Conservation (phyloP, 2,888 invertebrate genomes). For the Helobdella robusta region DNA sequence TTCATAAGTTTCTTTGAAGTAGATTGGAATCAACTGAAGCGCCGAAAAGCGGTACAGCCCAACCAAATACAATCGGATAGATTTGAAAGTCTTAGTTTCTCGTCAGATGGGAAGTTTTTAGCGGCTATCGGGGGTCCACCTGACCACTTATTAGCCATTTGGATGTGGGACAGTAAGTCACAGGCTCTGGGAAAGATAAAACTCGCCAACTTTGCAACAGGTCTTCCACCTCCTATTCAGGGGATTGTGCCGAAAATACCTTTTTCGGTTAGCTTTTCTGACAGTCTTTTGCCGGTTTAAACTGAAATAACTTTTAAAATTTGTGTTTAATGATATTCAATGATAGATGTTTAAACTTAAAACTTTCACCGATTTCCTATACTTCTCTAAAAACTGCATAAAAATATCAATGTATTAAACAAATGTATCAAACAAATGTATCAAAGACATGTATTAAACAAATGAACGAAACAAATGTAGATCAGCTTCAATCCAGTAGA, state of each 20-base stretch:
- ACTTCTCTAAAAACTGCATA: too few relatives aligned
- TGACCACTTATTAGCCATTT: conserved; percentile 13
- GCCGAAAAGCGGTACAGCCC: conserved; percentile 3
- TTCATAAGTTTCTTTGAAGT: conserved; percentile 23
- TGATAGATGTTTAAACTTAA: not conserved
- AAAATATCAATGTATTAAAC: too few relatives aligned
- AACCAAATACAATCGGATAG: conserved; percentile 11
- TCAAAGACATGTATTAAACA: too few relatives aligned
- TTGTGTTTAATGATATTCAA: not conserved
- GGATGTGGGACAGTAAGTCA: conserved; percentile 21
- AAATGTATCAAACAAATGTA: too few relatives aligned
- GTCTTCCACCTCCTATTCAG: not conserved
- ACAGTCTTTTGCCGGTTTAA: too few relatives aligned
- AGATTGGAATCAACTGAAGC: conserved; percentile 4
- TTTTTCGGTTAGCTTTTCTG: too few relatives aligned
- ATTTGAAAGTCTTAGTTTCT: conserved; percentile 17
- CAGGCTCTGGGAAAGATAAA: conserved; percentile 16
- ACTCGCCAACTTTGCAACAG: not conserved
- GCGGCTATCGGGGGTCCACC: conserved; percentile 15
- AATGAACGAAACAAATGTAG: too few relatives aligned
- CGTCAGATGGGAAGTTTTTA: conserved; percentile 22
- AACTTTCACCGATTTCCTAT: too few relatives aligned
- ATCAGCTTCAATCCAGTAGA: conserved; percentile 18
- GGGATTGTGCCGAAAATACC: not conserved
- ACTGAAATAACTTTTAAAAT: not conserved